Evolutionary conservation across 2,113 vertebrate genomes (phyloP), one percentile per base, ranked within the genome.

Genomic region (Coryphaenoides rupestris): DNA sequence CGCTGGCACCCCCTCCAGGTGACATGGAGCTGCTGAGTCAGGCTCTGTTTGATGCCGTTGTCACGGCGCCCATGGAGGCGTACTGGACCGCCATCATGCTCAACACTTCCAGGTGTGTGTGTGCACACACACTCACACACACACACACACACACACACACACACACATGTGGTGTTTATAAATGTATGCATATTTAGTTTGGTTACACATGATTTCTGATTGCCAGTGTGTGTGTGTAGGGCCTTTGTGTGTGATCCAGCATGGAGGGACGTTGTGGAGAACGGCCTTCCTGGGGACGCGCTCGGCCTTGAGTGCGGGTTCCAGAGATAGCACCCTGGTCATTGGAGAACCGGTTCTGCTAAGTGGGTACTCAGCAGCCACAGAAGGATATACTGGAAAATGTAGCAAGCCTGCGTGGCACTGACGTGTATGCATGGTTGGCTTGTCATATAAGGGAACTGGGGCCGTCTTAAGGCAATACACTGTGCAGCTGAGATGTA

Each of bases 51-150:
- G 96, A 98, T 4, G 94, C 95, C 0, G 95, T 98, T 70, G 95
- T 98, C 67, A 97, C 96, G 0, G 96, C 96, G 49, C 96, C 96
- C 40, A 91, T 98, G 92, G 96, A 98, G 77, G 96, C 96, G 19
- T 98, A 98, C 76, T 98, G 96, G 96, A 98, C 95, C 0, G 90
- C 93, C 0, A 72, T 98, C 22, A 90, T 91, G 61, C 94, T 98
- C 84, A 94, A 94, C 33, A 63, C 81, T 70, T 94, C 96, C 26
- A 76, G 84, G 96, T 98, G 83, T 60, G 83, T 84, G 57, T 2
- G 12, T 10, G 12, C 33, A 40, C 33, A 40, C 33, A 40, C 33
- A 40, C 33, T 2, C 33, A 40, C 33, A 3, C 33, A 40, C 33
- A 40, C 5, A 5, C 4, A 40, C 12, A 40, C 5, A 40, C 5